A percentile compares a stretch with the other conserved stretches of the same genome.
These are phyloP conservation scores for Pteromalus puparum DNA, from an alignment of 1,140 invertebrate species.

Conservation along the genomic window DNA sequence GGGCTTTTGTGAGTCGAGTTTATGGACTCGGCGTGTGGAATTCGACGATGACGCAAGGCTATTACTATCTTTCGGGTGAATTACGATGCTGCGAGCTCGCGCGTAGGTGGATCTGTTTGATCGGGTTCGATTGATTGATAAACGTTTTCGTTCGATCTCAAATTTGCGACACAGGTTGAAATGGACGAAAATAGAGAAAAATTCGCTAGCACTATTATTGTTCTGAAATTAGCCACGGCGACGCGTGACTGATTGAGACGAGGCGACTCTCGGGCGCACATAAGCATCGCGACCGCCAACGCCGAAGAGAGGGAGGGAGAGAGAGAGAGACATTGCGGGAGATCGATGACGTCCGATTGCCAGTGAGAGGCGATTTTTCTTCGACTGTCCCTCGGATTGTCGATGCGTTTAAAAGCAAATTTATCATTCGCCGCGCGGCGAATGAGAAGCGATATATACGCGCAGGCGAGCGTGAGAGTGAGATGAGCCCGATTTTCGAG, in stretches of 20 bases:
- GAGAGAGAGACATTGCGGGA: neutral
- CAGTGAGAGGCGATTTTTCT: conserved; percentile 4
- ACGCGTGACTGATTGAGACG: conserved; percentile 20
- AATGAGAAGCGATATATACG: neutral
- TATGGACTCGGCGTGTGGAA: neutral
- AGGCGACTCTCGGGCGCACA: neutral
- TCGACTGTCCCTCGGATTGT: neutral
- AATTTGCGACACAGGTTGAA: no score
- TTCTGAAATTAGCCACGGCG: neutral
- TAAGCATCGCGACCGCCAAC: neutral
- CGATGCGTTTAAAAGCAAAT: conserved; percentile 28
- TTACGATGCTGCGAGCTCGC: no score
- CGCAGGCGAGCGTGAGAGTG: neutral
- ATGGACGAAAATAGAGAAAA: no score
- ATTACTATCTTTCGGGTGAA: neutral
- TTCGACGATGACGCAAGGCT: neutral
- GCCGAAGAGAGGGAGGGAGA: neutral
- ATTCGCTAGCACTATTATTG: neutral
- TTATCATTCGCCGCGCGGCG: conserved; percentile 7
- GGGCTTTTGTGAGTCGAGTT: neutral
- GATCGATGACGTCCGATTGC: conserved; percentile 17
- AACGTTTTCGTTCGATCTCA: no score
- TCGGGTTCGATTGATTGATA: no score
- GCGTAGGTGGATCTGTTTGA: no score
- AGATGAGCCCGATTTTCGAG: neutral